Conservation (phyloP, 2,797 vertebrate genomes). For the Micropoecilia bifurca region DNA sequence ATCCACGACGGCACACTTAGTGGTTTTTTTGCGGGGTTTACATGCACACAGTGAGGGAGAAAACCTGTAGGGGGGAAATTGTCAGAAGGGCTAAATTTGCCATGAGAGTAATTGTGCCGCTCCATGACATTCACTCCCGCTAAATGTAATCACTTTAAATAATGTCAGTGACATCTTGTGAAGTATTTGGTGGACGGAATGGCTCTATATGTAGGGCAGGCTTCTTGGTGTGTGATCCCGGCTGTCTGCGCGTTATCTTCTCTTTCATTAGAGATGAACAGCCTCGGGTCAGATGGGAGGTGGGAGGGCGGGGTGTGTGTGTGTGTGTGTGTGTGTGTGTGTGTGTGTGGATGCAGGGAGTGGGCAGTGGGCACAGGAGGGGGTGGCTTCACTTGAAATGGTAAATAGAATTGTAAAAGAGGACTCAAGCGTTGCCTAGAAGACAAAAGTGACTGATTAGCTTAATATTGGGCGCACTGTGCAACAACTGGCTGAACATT, state of each 20-base stretch:
- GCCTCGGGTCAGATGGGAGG: conserved; percentile 82
- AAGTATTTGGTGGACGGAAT: conserved; percentile 78
- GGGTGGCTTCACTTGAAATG: conserved; percentile 73
- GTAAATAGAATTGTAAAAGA: conserved; percentile 86
- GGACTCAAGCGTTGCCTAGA: conserved; percentile 80
- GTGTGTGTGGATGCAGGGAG: conserved; percentile 43
- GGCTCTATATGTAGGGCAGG: conserved; percentile 80
- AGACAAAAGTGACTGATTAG: conserved; percentile 87
- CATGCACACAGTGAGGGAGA: background rate
- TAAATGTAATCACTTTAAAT: conserved; percentile 84
- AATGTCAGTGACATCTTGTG: conserved; percentile 80
- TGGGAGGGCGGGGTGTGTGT: conserved; percentile 32
- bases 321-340: conserved; percentile 18
- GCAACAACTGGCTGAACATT: conserved; percentile 81
- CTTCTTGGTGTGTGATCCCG: conserved; percentile 80
- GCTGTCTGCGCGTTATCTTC: conserved; percentile 80
- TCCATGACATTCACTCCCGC: conserved; percentile 77
- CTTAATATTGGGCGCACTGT: conserved; percentile 87
- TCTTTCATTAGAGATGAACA: conserved; percentile 90
- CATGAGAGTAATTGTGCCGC: conserved; percentile 74
- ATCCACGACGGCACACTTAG: conserved; percentile 58
- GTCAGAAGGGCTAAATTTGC: conserved; percentile 75
- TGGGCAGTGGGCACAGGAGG: conserved; percentile 57
- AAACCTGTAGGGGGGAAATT: conserved; percentile 72
- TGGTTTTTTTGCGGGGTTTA: conserved; percentile 22